Evolutionary conservation across 2,113 vertebrate genomes (phyloP), one percentile per base, ranked within the genome.

Genomic region (Hyaena hyaena): DNA sequence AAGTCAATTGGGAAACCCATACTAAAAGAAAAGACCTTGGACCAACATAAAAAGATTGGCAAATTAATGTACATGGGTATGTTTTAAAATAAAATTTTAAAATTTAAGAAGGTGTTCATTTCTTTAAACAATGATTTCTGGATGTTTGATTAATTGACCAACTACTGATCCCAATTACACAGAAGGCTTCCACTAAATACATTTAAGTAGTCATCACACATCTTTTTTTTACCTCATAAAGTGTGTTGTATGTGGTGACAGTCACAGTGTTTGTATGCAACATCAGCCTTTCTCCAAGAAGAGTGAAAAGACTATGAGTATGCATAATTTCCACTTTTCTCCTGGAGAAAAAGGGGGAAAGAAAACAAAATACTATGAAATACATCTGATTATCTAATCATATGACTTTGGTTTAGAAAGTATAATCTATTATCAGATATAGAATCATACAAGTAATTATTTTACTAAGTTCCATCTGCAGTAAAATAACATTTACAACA

Each of bases 281-380:
- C 99, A 99, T 99, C 96, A 99, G 98, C 86, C 99, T 99, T 97
- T 99, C 99, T 92, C 99, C 99, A 85, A 99, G 99, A 68, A 99
- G 99, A 35, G 99, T 99, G 97, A 99, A 99, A 86, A 99, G 99
- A 97, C 99, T 99, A 98, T 99, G 99, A 71, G 99, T 99, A 96
- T 99, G 99, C 99, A 99, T 99, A 97, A 99, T 99, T 98, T 99
- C 99, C 97, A 99, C 99, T 98, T 99, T 99, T 95, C 99, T 98
- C 98, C 99, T 99, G 97, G 7, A 97, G 55, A 92, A 74, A 71
- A 77, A 77, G n/a, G 15, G 50, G 50, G n/a, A 10, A 19, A 96
- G 96, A 26, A 97, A 79, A 96, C 8, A 28, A 96, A 83, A 96
- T 6, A 12, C 8, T 33, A 74, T 69, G 12, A 97, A 92, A 76